Evolutionary conservation across 2,888 invertebrate species (phyloP), one percentile per base, ranked within the genome.

Genomic region (Dioctria linearis): DNA sequence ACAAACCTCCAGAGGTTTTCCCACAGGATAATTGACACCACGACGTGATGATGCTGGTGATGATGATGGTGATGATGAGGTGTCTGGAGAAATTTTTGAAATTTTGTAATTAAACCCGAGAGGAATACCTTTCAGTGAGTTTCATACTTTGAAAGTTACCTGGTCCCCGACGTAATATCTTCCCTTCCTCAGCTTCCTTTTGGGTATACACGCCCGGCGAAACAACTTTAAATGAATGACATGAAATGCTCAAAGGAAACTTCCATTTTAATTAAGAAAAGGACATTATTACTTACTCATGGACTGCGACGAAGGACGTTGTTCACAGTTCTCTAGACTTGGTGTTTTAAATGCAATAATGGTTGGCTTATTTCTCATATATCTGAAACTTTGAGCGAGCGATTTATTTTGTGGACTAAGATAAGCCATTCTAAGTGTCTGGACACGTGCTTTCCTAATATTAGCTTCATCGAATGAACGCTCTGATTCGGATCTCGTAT

Each of bases 321-420:
- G 87, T 82, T 95, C 93, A 84, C 91, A 92, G 84, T 93, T 92
- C 83, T 95, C 95, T 79, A 94, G 88, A 87, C 94, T 94, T 2
- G 96, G 96, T 2, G 96, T 95, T 88, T 95, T 95, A 86, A 96
- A 95, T 0, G 95, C 95, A 71, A 96, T 95, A 83, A 96, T 95
- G 0, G 95, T 95, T 0, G 97, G 97, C 85, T 96, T 96, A 84
- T 93, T 94, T 65, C 96, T 89, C 95, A 96, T 95, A 86, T 96
- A 96, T n/a, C 96, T 91, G 89, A 96, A 96, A 86, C 95, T 95
- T 86, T 95, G 95, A 0, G 95, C 95, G 82, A 96, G 89, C 0
- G 94, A 94, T 84, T 93, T 93, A 86, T 95, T 94, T 86, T 94
- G 95, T 0, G 95, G 95, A 85, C 93, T 93, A 66, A 93, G 88